Conservation (phyloP, 2,113 vertebrate species). For the Polyodon spathula region DNA sequence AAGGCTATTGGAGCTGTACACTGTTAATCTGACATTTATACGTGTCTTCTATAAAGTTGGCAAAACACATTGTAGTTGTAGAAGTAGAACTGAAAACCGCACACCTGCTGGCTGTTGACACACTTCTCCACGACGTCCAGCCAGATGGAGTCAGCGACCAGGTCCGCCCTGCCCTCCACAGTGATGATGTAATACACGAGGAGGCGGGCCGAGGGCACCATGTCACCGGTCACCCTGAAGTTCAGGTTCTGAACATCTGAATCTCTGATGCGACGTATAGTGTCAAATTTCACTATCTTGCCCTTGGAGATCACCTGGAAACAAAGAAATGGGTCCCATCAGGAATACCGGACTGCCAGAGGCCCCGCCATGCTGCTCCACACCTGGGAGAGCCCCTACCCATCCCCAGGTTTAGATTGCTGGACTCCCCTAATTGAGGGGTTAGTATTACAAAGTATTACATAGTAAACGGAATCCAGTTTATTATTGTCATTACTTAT, state of each 20-base stretch:
- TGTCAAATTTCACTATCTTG: constrained; percentile 60
- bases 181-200: constrained; percentile 78
- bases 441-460: too few species aligned
- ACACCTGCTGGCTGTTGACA: constrained; percentile 67
- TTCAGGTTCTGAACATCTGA: constrained; percentile 53
- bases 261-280: constrained; percentile 26
- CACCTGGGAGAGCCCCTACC: too few species aligned
- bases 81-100: neutral
- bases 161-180: constrained; percentile 64
- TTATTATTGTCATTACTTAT: too few species aligned
- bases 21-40: too few species aligned
- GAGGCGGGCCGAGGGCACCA: constrained; percentile 82
- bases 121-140: constrained; percentile 72
- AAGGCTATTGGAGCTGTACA: too few species aligned
- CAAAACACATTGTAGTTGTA: too few species aligned
- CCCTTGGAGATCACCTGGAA: constrained; percentile 67
- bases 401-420: too few species aligned
- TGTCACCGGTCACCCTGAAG: constrained; percentile 62
- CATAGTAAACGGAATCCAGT: too few species aligned
- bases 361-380: too few species aligned
- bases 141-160: constrained; percentile 86
- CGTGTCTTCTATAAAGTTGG: neutral
- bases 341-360: too few species aligned
- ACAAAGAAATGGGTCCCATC: neutral
- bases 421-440: too few species aligned